Percentiles rank a stretch among this genome's conserved stretches.
These are phyloP conservation scores for Tachysurus fulvidraco DNA, from an alignment of 2,113 vertebrate genomes.

Conservation along the genomic window DNA sequence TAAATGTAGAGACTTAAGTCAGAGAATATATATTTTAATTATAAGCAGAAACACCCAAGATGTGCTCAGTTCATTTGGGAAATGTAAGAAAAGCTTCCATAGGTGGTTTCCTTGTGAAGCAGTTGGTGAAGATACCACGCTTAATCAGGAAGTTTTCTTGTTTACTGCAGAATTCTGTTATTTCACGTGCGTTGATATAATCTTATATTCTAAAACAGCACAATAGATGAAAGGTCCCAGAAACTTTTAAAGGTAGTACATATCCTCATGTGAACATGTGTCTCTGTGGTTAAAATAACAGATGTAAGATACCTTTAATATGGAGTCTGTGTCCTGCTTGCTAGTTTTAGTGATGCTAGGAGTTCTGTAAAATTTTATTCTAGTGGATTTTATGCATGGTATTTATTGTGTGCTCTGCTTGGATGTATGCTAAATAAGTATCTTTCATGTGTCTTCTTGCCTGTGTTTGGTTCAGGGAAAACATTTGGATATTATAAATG, in stretches of 20 bases:
- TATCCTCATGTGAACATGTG: too few relatives aligned
- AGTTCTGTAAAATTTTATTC: not conserved
- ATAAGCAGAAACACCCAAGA: not conserved
- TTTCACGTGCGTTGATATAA: not conserved
- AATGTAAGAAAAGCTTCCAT: not conserved
- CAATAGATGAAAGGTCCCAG: not conserved
- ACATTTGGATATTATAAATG: slow-evolving; percentile 12
- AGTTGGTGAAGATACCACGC: not conserved
- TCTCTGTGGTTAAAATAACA: not conserved
- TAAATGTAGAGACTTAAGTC: not conserved
- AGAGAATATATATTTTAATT: not conserved
- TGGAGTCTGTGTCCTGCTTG: not conserved
- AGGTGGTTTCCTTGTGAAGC: not conserved
- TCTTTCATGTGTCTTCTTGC: not conserved
- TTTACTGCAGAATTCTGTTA: too few relatives aligned
- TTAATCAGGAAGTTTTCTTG: not conserved
- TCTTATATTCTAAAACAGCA: not conserved
- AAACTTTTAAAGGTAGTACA: not conserved
- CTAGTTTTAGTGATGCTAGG: not conserved
- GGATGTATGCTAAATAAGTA: not conserved
- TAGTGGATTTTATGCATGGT: not conserved
- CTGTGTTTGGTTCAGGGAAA: not conserved
- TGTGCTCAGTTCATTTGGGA: not conserved
- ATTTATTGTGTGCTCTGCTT: not conserved
- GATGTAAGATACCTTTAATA: not conserved